phyloP scores from a whole-genome alignment of 1,140 invertebrate genomes.

The Megalopta genalis region DNA sequence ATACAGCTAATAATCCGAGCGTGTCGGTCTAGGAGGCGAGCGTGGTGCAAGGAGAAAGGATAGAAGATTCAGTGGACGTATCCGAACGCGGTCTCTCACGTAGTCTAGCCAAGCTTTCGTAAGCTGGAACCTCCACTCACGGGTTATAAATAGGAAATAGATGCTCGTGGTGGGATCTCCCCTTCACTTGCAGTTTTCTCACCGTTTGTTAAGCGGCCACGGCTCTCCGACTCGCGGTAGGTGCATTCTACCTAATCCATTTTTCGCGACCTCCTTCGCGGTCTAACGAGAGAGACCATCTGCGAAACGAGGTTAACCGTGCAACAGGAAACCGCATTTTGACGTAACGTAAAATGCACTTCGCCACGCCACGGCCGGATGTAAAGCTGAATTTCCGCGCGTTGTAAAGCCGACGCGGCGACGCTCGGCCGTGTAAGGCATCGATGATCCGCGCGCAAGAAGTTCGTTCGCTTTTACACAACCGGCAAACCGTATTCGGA shows the following conservation, averaged over 20 bases:
- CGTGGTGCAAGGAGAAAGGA: neutral
- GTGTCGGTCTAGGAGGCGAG: neutral
- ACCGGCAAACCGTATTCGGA: neutral
- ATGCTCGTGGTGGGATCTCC: slow-evolving; percentile 41
- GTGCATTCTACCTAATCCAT: slow-evolving; percentile 59
- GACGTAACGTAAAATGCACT: slow-evolving; percentile 60
- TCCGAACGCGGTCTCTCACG: slow-evolving; percentile 28
- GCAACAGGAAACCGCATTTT: slow-evolving; percentile 63
- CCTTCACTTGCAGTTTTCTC: slow-evolving; percentile 63
- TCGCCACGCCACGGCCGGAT: slow-evolving; percentile 8
- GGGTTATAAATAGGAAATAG: slow-evolving; percentile 58
- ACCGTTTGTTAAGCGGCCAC: slow-evolving; percentile 46
- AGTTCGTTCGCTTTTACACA: neutral
- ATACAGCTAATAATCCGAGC: neutral
- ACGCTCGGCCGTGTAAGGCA: neutral
- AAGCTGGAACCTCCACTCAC: slow-evolving; percentile 51
- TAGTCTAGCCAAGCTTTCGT: slow-evolving; percentile 34
- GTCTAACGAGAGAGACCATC: slow-evolving; percentile 54
- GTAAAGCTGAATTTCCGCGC: neutral
- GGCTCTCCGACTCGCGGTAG: slow-evolving; percentile 1
- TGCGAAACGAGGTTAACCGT: slow-evolving; percentile 57
- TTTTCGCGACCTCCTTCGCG: slow-evolving; percentile 62
- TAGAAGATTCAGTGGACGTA: neutral
- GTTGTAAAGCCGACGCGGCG: neutral
- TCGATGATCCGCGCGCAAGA: neutral